These are phyloP conservation scores for Andrena haemorrhoa DNA, from an alignment of 2,888 invertebrate species.

Conservation along the genomic window DNA sequence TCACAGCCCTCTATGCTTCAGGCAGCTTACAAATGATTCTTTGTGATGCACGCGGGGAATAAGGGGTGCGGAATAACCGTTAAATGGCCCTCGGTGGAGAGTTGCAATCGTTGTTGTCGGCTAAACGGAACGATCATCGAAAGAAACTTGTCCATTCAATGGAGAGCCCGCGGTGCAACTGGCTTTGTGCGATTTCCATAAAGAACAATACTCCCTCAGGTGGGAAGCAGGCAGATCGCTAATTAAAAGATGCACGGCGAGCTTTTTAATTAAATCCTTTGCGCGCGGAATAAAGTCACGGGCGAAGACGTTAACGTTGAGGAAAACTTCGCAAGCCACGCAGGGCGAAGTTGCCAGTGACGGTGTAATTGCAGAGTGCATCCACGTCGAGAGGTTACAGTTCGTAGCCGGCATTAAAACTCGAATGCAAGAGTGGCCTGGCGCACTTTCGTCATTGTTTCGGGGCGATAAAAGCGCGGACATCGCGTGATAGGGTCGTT, in stretches of 20 bases:
- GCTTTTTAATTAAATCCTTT: slow-evolving; percentile 39
- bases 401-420: slow-evolving; percentile 19
- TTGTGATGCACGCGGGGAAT: too few relatives aligned
- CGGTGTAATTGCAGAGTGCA: slow-evolving; percentile 27
- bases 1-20: too few relatives aligned
- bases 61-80: neutral
- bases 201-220: slow-evolving; percentile 1
- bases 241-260: slow-evolving; percentile 40
- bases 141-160: neutral
- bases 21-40: too few relatives aligned
- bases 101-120: neutral
- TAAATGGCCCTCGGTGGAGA: neutral
- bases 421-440: slow-evolving; percentile 13
- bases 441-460: slow-evolving; percentile 32
- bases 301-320: slow-evolving; percentile 11
- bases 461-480: slow-evolving; percentile 25
- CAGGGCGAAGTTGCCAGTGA: neutral
- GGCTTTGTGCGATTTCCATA: slow-evolving; percentile 22
- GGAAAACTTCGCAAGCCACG: slow-evolving; percentile 11
- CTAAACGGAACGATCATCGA: neutral
- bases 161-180: neutral
- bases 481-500: slow-evolving; percentile 8
- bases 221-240: slow-evolving; percentile 18
- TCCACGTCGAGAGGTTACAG: neutral
- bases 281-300: slow-evolving; percentile 6